phyloP scores from a whole-genome alignment of 2,113 vertebrate genomes.

The Sebastes schlegelii region DNA sequence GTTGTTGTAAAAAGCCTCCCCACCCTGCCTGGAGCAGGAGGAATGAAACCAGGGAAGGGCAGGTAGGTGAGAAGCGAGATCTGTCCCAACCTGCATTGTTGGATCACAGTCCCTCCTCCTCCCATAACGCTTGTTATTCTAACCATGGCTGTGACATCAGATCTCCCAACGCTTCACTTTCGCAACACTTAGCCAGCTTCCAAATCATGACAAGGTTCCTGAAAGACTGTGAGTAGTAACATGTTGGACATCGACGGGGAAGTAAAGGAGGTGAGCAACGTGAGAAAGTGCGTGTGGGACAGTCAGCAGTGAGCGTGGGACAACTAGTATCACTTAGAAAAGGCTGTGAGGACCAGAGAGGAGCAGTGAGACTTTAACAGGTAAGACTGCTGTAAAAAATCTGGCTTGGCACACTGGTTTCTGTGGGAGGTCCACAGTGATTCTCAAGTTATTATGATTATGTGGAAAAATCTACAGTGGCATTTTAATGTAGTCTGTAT shows the following conservation, averaged over 20 bases:
- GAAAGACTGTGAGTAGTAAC: slow-evolving; percentile 47
- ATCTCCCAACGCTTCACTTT: slow-evolving; percentile 73
- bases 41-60: slow-evolving; percentile 73
- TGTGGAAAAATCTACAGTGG: slow-evolving; percentile 76
- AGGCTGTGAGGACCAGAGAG: slow-evolving; percentile 46
- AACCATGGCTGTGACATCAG: slow-evolving; percentile 80
- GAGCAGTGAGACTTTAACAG: slow-evolving; percentile 57
- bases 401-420: slow-evolving; percentile 41
- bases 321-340: slow-evolving; percentile 47
- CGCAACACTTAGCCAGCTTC: slow-evolving; percentile 67
- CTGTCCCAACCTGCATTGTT: slow-evolving; percentile 83
- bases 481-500: slow-evolving; percentile 76
- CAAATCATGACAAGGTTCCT: slow-evolving; percentile 61
- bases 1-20: slow-evolving; percentile 55
- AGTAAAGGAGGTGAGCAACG: slow-evolving; percentile 27
- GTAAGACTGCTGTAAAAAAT: slow-evolving; percentile 68
- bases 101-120: slow-evolving; percentile 76
- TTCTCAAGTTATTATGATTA: slow-evolving; percentile 69
- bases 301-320: slow-evolving; percentile 34
- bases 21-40: slow-evolving; percentile 64
- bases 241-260: slow-evolving; percentile 17
- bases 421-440: slow-evolving; percentile 77
- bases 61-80: slow-evolving; percentile 79
- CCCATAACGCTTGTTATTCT: slow-evolving; percentile 80
- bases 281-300: slow-evolving; percentile 51